Base-by-base conservation (phyloP, 2,113 vertebrate genomes). In the Stictonetta naevosa region DNA sequence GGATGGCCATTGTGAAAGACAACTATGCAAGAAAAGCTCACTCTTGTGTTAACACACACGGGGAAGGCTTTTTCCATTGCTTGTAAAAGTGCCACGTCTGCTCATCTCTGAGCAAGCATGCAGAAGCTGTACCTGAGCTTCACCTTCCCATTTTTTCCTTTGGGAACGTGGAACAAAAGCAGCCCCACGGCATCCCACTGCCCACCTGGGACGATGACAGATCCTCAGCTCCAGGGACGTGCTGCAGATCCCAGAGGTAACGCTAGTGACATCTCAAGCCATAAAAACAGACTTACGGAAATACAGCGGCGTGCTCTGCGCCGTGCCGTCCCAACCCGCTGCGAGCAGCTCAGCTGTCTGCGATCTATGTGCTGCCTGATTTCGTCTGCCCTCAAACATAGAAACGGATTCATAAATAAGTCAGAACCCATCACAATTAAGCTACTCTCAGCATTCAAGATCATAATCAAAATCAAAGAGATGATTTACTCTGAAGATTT, bases 401-500 rank as follows among this genome's bases (percentile, higher is more conserved):
- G 81, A 59, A 90, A 53, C 1, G 3, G 20, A 25, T 10, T 55
- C 76, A 94, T 85, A 93, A 92, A 34, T 68, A 93, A 93, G 75
- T 92, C 26, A 12, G 66, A 90, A 58, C 4, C 58, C 72, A 95
- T 58, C 78, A 92, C 58, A 92, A 91, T 95, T 92, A 91, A 86
- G 85, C 83, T 73, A 83, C 59, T 92, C 94, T 76, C 86, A 62
- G 71, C 60, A 62, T 26, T 76, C 80, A 72, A 92, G 91, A 91
- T 58, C 56, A 80, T 44, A 96, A 87, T 44, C 11, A 7, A 91
- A 72, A 81, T 89, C 92, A 76, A 95, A 88, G 42, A 72, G 63
- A 48, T 42, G 3, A 92, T 91, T 95, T 95, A 90, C 86, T 87
- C 66, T 38, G 68, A 97, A 96, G 72, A 90, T 76, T 94, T 87